These are phyloP conservation scores for Natator depressus DNA, from an alignment of 2,113 vertebrate species.

Conservation along the genomic window DNA sequence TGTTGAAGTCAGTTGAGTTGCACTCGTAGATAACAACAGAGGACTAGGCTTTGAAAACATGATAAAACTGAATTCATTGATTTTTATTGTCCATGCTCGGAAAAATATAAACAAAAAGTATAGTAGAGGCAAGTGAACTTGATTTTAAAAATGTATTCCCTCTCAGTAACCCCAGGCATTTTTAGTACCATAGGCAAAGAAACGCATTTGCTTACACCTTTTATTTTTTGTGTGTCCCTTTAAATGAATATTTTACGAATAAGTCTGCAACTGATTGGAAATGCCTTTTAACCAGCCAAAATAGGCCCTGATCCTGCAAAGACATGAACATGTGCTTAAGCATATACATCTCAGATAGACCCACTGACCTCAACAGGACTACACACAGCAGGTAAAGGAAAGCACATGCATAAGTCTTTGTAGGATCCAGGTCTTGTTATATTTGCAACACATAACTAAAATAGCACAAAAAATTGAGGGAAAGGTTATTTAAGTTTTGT, in stretches of 20 bases:
- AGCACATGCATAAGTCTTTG: not conserved
- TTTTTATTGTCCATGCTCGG: not conserved
- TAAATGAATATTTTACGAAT: not conserved
- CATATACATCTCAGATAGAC: not conserved
- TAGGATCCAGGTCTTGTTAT: not conserved
- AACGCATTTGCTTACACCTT: not conserved
- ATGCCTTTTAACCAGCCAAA: not conserved
- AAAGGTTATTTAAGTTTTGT: not conserved
- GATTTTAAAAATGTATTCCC: not conserved
- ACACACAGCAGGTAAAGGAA: not conserved
- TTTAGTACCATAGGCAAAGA: not conserved
- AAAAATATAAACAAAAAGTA: not conserved
- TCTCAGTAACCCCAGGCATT: not conserved
- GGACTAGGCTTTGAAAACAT: not conserved
- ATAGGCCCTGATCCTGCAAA: not conserved
- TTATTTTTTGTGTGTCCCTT: not conserved
- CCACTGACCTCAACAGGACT: not conserved
- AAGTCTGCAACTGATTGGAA: not conserved
- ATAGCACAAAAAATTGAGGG: not conserved
- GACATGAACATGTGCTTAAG: not conserved
- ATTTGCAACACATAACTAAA: not conserved
- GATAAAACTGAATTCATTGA: not conserved
- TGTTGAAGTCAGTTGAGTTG: not conserved
- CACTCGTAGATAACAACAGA: not conserved
- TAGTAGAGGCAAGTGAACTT: not conserved